Percentiles rank a stretch among this genome's conserved stretches.
These are phyloP conservation scores for Chelmon rostratus DNA, from an alignment of 2,797 vertebrate species.

Conservation along the genomic window DNA sequence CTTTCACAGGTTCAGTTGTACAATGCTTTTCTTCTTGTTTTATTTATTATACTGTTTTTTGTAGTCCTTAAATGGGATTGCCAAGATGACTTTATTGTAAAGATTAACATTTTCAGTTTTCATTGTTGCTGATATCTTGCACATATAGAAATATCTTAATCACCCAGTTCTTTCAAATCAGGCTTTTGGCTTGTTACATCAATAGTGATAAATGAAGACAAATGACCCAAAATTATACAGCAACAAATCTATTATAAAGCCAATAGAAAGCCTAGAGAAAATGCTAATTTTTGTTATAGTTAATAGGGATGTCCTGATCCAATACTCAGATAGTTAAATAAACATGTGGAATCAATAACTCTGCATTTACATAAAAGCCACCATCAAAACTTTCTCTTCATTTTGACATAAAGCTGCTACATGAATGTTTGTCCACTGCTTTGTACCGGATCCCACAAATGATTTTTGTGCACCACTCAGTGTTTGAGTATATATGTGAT, in stretches of 20 bases:
- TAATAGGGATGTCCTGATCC: neutral
- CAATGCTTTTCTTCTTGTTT: neutral
- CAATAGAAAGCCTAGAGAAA: neutral
- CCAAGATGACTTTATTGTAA: neutral
- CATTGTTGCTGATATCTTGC: neutral
- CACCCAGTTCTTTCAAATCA: neutral
- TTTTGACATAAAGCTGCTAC: neutral
- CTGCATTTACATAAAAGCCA: neutral
- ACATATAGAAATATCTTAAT: neutral
- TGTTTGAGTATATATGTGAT: neutral
- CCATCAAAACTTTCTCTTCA: neutral
- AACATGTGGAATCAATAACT: too few relatives aligned
- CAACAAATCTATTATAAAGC: neutral
- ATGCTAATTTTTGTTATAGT: neutral
- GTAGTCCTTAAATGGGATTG: too few relatives aligned
- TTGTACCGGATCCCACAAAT: neutral
- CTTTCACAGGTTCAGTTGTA: neutral
- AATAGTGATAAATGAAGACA: neutral
- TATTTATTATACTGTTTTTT: neutral
- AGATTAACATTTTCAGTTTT: neutral
- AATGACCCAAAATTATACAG: neutral
- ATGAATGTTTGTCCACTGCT: neutral
- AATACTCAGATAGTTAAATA: neutral
- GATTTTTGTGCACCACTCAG: neutral
- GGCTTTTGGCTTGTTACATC: neutral